Conservation (phyloP, 2,888 invertebrate genomes). For the Agrotis ipsilon region DNA sequence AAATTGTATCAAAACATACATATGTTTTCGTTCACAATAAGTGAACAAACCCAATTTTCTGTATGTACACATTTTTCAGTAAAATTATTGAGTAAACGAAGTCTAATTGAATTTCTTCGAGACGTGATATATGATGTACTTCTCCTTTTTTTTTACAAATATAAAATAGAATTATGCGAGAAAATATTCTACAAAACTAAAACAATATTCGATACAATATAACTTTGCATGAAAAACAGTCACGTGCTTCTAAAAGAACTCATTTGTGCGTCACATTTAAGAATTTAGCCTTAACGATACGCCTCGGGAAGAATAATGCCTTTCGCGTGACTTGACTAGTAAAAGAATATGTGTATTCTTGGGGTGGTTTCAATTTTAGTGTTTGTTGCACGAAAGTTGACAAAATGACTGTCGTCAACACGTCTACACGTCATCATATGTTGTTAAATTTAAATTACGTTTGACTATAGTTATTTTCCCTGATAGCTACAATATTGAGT, state of each 20-base stretch:
- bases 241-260: slow-evolving; percentile 46
- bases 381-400: slow-evolving; percentile 5
- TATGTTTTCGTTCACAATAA: slow-evolving; percentile 1
- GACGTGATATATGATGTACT: slow-evolving; percentile 18
- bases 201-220: slow-evolving; percentile 45
- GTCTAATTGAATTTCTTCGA: slow-evolving; percentile 18
- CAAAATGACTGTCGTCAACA: background rate
- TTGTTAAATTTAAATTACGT: no score
- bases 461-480: no score
- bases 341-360: slow-evolving; percentile 8
- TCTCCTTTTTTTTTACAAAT: slow-evolving; percentile 12
- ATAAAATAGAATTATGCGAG: slow-evolving; percentile 12
- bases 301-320: slow-evolving; percentile 49
- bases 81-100: slow-evolving; percentile 18
- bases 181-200: slow-evolving; percentile 7
- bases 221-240: slow-evolving; percentile 41
- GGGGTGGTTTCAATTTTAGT: slow-evolving; percentile 22
- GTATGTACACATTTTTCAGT: slow-evolving; percentile 10
- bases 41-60: slow-evolving; percentile 17
- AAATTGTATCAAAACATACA: slow-evolving; percentile 3
- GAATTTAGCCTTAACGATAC: slow-evolving; percentile 49
- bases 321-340: slow-evolving; percentile 42
- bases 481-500: no score
- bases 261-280: slow-evolving; percentile 58
- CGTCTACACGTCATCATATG: no score